Conservation (phyloP, 2,113 vertebrate species). For the Oreotrochilus melanogaster region DNA sequence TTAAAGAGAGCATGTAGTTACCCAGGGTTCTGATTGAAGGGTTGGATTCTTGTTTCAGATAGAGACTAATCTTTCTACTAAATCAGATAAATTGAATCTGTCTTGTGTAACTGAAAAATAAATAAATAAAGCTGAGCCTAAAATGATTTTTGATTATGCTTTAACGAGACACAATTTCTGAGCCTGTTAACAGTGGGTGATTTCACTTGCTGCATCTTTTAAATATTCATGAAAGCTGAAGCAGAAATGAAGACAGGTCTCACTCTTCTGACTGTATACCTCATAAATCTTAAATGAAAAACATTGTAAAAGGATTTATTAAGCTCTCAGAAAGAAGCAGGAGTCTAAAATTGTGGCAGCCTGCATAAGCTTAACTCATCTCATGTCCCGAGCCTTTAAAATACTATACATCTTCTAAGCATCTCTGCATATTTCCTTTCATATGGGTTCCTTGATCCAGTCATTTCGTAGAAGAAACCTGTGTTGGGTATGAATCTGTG, state of each 20-base stretch:
- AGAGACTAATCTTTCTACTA: neutral
- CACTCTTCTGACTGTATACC: neutral
- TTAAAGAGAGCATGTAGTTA: neutral
- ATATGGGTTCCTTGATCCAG: neutral
- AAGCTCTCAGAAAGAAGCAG: neutral
- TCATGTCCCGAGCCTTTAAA: neutral
- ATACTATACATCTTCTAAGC: neutral
- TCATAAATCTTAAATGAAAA: conserved; percentile 14
- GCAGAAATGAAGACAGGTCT: conserved; percentile 27
- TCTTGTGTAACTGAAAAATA: neutral
- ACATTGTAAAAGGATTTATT: neutral
- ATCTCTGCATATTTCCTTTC: neutral
- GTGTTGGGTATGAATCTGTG: neutral
- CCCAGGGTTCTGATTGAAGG: neutral
- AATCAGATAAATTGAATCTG: conserved; percentile 9
- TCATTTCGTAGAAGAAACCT: neutral
- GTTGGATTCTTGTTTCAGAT: neutral
- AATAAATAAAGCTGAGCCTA: neutral
- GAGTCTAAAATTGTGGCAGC: neutral
- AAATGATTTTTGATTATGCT: conserved; percentile 29
- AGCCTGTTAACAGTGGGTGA: conserved; percentile 7
- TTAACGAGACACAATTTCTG: neutral
- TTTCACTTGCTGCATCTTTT: conserved; percentile 54
- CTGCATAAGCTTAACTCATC: neutral
- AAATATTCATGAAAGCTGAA: conserved; percentile 54